Evolutionary conservation across 2,113 vertebrate genomes (phyloP).

Genomic region (Arenaria interpres): DNA sequence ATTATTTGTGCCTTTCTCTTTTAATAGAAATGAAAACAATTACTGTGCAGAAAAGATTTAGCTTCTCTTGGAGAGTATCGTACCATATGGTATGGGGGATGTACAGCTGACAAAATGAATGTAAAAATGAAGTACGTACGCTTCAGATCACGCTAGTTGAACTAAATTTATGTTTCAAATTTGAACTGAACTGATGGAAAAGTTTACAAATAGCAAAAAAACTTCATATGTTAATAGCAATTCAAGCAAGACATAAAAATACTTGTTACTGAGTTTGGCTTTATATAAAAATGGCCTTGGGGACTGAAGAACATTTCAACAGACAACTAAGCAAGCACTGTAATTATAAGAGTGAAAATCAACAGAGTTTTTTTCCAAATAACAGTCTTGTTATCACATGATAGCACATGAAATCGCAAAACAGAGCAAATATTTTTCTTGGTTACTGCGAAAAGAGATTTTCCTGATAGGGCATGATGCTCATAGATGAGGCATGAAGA

Average conservation of each 20-base stretch:
- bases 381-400: conserved; percentile 44
- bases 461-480: background rate
- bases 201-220: conserved; percentile 28
- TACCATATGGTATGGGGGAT: conserved; percentile 44
- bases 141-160: conserved; percentile 54
- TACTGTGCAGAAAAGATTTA: conserved; percentile 66
- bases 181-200: conserved; percentile 43
- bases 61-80: conserved; percentile 26
- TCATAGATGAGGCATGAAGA: background rate
- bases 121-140: conserved; percentile 43
- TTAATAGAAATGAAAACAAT: conserved; percentile 79
- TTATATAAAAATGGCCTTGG: background rate
- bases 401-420: conserved; percentile 13
- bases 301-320: conserved; percentile 17
- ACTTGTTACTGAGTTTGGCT: background rate
- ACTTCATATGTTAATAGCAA: conserved; percentile 6
- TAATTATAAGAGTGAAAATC: background rate
- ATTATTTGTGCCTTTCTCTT: conserved; percentile 72
- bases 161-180: conserved; percentile 58
- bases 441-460: background rate
- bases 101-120: conserved; percentile 48
- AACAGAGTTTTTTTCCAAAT: conserved; percentile 8
- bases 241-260: conserved; percentile 31
- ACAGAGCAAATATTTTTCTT: conserved; percentile 18
- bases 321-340: background rate